A percentile compares a stretch with the other conserved stretches of the same genome.
Conservation (phyloP, 2,113 vertebrate genomes). For the Salvelinus namaycush region DNA sequence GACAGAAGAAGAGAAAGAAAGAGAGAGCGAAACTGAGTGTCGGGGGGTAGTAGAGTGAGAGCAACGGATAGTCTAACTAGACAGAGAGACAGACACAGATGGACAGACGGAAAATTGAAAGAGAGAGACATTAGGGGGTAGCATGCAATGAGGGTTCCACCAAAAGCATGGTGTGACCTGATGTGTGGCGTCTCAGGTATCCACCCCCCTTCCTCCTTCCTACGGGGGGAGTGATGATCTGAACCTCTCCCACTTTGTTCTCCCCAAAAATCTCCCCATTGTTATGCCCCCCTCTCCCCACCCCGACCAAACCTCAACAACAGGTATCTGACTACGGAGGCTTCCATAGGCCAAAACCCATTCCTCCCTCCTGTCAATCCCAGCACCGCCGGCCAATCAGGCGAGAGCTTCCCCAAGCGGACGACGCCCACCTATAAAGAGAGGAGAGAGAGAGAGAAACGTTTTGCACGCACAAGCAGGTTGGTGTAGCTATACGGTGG, state of each 20-base stretch:
- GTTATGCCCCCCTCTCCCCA: slow-evolving; percentile 45
- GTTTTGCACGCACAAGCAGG: neutral
- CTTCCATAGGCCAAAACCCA: slow-evolving; percentile 61
- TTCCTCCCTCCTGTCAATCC: slow-evolving; percentile 66
- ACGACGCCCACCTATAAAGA: slow-evolving; percentile 16
- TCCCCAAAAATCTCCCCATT: slow-evolving; percentile 66
- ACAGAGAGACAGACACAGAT: too few relatives aligned
- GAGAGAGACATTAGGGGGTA: neutral
- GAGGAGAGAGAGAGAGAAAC: too few relatives aligned
- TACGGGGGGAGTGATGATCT: slow-evolving; percentile 16
- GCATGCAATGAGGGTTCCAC: neutral
- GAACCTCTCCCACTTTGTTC: slow-evolving; percentile 4
- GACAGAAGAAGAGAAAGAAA: neutral
- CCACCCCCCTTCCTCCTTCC: slow-evolving; percentile 4
- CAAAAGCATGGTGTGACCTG: neutral
- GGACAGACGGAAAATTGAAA: too few relatives aligned
- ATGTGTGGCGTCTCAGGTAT: neutral
- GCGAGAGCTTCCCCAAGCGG: slow-evolving; percentile 37
- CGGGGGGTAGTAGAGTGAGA: neutral
- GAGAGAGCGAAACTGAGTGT: too few relatives aligned
- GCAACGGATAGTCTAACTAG: neutral
- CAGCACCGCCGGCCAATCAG: slow-evolving; percentile 56
- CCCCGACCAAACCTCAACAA: slow-evolving; percentile 63
- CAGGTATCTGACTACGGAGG: slow-evolving; percentile 69
- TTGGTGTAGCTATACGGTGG: slow-evolving; percentile 6